Evolutionary conservation across 2,113 vertebrate species (phyloP).

Genomic region (Xiphophorus couchianus): DNA sequence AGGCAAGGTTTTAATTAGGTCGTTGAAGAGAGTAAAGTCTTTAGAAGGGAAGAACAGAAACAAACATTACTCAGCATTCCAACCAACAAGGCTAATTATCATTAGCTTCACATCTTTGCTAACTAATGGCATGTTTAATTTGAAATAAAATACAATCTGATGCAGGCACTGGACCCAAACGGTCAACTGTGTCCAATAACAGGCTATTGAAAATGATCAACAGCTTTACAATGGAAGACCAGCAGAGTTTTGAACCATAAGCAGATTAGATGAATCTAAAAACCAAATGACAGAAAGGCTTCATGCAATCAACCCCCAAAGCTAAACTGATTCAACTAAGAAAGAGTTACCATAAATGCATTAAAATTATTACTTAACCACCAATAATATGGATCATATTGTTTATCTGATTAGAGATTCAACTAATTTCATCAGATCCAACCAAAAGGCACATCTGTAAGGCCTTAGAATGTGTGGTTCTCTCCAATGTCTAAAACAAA

Average conservation of each 20-base stretch:
- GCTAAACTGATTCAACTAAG: constrained; percentile 58
- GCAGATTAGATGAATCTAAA: constrained; percentile 38
- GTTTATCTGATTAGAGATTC: constrained; percentile 61
- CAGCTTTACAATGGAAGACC: constrained; percentile 74
- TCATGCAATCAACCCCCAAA: constrained; percentile 76
- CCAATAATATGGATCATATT: constrained; percentile 49
- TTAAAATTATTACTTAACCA: constrained; percentile 42
- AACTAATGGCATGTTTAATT: neutral
- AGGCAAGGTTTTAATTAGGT: constrained; percentile 74
- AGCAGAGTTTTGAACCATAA: constrained; percentile 50
- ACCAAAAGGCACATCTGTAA: constrained; percentile 97
- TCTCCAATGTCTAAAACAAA: constrained; percentile 82
- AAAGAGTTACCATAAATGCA: constrained; percentile 83
- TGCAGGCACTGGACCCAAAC: constrained; percentile 17
- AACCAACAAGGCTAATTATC: constrained; percentile 19
- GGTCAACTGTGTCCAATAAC: constrained; percentile 19
- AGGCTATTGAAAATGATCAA: constrained; percentile 29
- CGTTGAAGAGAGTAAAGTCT: constrained; percentile 17
- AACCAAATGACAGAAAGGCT: constrained; percentile 48
- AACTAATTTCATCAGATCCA: constrained; percentile 76
- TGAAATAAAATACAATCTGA: constrained; percentile 6
- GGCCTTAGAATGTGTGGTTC: constrained; percentile 91
- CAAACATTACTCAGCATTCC: constrained; percentile 30
- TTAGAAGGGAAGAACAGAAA: constrained; percentile 30
- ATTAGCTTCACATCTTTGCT: constrained; percentile 33